Base-by-base conservation (phyloP, 2,797 vertebrate genomes). In the Phaenicophaeus curvirostris region DNA sequence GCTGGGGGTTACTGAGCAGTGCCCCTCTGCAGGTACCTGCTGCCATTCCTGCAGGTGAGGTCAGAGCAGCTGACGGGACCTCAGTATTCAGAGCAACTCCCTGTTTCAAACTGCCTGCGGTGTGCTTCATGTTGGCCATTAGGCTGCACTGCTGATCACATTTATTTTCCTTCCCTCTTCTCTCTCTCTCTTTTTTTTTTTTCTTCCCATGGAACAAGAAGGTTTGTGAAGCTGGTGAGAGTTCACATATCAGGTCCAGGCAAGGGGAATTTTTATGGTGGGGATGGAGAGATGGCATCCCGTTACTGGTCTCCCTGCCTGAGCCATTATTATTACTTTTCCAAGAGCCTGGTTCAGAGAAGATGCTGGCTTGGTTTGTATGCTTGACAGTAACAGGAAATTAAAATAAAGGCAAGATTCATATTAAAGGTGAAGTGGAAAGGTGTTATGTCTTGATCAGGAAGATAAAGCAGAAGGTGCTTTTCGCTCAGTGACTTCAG, bases 61-160 rank as follows among this genome's bases (percentile, higher is more conserved):
- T 15, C 61, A 33, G 57, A 46, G 33, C 13, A 25, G 31, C 20
- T 21, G 50, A 27, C 1, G 1, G 54, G 25, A 57, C 65, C 27
- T 17, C 1, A 0, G 31, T 17, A 13, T 28, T 12, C 11, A 0
- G 16, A 39, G 33, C 0, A 0, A 16, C 4, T 31, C 55, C 15
- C 14, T 4, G 6, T 30, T 57, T 17, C 48, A 41, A 30, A 41
- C 27, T 0, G 0, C 33, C 33, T 1, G 0, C 30, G 30, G 4
- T 41, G 35, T 46, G 25, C 18, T 1, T 8, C 4, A 2, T 3
- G 12, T 17, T 61, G 54, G 25, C 54, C 58, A 1, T 48, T 7
- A 30, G 72, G 61, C 76, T 90, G 76, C 65, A n/a, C 35, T 73
- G 74, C 77, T 59, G 58, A n/a, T 50, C 68, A 1, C 1, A 0